Evolutionary conservation across 2,888 invertebrate species (phyloP), one percentile per base, ranked within the genome.

Genomic region (Tipula confusa): DNA sequence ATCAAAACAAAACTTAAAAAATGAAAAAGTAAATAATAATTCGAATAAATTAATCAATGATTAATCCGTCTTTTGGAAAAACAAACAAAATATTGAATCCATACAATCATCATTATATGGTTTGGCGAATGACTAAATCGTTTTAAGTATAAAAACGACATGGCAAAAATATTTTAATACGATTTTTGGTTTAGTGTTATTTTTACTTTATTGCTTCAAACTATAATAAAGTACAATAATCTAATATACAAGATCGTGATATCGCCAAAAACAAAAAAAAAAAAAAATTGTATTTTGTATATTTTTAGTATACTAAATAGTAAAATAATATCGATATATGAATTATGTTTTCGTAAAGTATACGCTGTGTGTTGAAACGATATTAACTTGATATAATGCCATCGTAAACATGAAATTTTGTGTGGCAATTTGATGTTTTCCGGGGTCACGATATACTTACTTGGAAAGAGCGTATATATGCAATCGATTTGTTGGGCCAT

Each of bases 201-300:
- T 64, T 64, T 64, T 64, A 24, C 24, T 64, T 64, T 64, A 18
- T 24, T 64, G 64, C 24, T 64, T 24, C 64, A 64, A 64, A 64
- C 18, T 64, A 64, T 64, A 24, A 43, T 15, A 6, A 38, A 38
- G n/a, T 38, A 64, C 24, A 24, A 24, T 43, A 43, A 43, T 64
- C 7, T 24, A 64, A 64, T 64, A 64, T 64, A 64, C 64, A 64
- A 64, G 64, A 64, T 64, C 64, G 64, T 64, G 64, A 64, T 64
- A 64, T 64, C 64, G 64, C 64, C 64, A 64, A 64, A 64, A 43
- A 43, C n/a, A n/a, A n/a, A n/a, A n/a, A n/a, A n/a, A n/a, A n/a
- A n/a, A n/a, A n/a, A n/a, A n/a, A n/a, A 43, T 4, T 2, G 0
- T 36, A 36, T 36, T 36, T 36, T 43, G n/a, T 64, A 24, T 64